Percentiles rank a stretch among this genome's conserved stretches.
These are phyloP conservation scores for Meleagris gallopavo DNA, from an alignment of 2,113 vertebrate species.

Conservation along the genomic window DNA sequence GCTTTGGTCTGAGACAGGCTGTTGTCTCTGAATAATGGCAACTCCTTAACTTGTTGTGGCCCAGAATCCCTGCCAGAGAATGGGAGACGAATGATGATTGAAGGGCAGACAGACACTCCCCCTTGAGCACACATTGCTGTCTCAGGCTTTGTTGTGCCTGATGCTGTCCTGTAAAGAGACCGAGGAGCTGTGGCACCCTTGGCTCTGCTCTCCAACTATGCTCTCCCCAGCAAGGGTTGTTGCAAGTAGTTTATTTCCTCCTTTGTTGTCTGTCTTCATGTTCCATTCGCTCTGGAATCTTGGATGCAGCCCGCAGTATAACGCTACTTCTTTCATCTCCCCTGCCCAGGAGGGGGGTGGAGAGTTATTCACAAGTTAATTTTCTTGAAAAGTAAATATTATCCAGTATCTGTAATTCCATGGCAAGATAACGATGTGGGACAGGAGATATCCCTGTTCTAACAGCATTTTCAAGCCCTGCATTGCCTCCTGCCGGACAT, in stretches of 20 bases:
- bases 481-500: rapidly evolving
- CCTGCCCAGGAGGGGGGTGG: background rate
- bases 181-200: rapidly evolving
- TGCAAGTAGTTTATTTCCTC: background rate
- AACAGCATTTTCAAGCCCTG: background rate
- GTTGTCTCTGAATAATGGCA: background rate
- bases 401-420: background rate
- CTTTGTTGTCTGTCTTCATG: background rate
- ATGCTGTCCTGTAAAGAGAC: background rate
- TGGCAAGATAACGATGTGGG: rapidly evolving
- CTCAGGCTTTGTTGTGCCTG: background rate
- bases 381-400: background rate
- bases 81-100: background rate
- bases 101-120: background rate
- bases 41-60: background rate
- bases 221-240: background rate
- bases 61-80: background rate
- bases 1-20: background rate
- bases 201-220: background rate
- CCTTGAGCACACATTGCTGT: background rate
- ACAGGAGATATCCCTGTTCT: background rate
- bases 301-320: background rate
- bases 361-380: background rate
- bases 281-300: background rate
- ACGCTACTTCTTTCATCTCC: background rate